These are phyloP conservation scores for Parapristionchus giblindavisi DNA, from an alignment of 2,888 invertebrate genomes.

Conservation along the genomic window DNA sequence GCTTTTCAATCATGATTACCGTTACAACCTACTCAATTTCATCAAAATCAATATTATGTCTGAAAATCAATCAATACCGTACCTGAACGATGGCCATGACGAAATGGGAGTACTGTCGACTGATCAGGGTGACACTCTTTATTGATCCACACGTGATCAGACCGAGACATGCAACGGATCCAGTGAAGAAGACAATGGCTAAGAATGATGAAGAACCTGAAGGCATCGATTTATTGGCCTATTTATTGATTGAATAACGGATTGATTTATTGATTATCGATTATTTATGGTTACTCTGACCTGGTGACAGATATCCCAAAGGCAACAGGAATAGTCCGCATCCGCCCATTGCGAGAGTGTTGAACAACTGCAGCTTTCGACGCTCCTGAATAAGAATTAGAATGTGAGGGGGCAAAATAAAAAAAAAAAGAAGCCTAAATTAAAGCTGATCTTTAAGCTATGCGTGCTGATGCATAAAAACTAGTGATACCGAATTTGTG, in stretches of 20 bases:
- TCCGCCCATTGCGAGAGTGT: slow-evolving; percentile 54
- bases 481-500: no score
- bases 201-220: slow-evolving; percentile 1
- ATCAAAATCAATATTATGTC: not conserved
- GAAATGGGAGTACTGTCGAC: slow-evolving; percentile 52
- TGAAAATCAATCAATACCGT: not conserved
- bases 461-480: no score
- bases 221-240: not conserved
- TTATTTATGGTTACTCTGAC: not conserved
- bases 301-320: slow-evolving; percentile 48
- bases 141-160: slow-evolving; percentile 54
- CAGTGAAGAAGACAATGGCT: slow-evolving; percentile 49
- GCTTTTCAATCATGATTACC: not conserved
- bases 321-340: slow-evolving; percentile 55
- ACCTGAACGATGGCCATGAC: slow-evolving; percentile 59
- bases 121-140: slow-evolving; percentile 53
- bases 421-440: no score
- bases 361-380: slow-evolving; percentile 52
- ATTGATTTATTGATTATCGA: no score
- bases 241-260: no score
- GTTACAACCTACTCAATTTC: no score
- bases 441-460: no score
- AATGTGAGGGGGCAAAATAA: no score
- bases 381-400: slow-evolving; percentile 42
- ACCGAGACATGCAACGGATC: slow-evolving; percentile 49